Base-by-base conservation (phyloP, 1,140 invertebrate genomes). In the Lordiphosa collinella region DNA sequence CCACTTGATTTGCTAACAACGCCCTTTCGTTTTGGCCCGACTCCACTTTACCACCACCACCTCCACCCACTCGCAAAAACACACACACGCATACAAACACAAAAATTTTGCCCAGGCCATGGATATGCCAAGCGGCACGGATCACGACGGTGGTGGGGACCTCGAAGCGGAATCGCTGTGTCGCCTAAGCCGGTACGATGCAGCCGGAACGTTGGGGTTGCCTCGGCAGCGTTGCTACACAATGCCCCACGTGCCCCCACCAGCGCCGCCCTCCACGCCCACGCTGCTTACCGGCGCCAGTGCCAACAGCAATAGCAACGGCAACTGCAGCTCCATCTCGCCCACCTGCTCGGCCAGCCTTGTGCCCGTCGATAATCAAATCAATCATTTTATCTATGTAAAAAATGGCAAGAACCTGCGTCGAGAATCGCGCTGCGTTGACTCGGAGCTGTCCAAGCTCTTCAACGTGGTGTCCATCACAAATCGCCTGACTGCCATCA, bases 381-480 rank as follows among this genome's bases (percentile, higher is more conserved):
- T 88, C 29, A 88, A 88, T 59, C 86, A 88, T 47, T 74, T 88
- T 44, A 80, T 88, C 41, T 86, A 87, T 60, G 86, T 87, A 37
- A 88, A 87, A 56, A 88, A 84, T 32, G 78, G 74, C 38, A 88
- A 86, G 63, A 87, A 80, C 68, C 74, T 87, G 64, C 82, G 82
- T 62, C 63, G 78, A 29, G 86, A 87, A 46, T 63, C 82, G 22
- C 86, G 82, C 43, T 82, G 80, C 40, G 75, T 80, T 34, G 86
- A 88, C 50, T 65, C 86, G 10, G 86, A 88, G 47, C 48, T 88
- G 7, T 87, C 86, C 10, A 87, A 88, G 46, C 62, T 88, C 5
- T 88, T 88, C 35, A 88, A 80, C 55, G 86, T 84, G 31, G 80
- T 88, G 6, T 84, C 86, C 29, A 88, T 88, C 32, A 88, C 86